Evolutionary conservation across 2,797 vertebrate species (phyloP), one percentile per base, ranked within the genome.

Genomic region (Smutsia gigantea): DNA sequence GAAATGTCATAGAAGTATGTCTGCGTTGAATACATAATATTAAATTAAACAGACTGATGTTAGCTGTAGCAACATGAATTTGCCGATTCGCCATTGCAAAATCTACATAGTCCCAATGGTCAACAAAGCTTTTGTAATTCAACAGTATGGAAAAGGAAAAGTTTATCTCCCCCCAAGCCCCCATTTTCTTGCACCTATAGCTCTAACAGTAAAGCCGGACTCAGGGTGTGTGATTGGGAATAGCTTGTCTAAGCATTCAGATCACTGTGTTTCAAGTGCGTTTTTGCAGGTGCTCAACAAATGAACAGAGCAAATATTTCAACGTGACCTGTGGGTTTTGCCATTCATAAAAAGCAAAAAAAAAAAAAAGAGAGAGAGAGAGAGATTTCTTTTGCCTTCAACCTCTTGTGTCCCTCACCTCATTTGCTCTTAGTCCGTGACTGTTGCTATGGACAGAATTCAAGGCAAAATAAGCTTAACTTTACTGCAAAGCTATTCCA

Each of bases 1-100:
- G 64, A 87, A 90, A 93, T 95, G 18, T 61, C 71, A 87, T 42
- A 39, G n/a, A 57, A 51, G 72, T 90, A 66, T 85, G 93, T 87
- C 25, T 89, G 85, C 88, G 37, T 87, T 74, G 46, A 77, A 61
- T 42, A 87, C 5, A 63, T 53, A 83, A 78, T 93, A 59, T 90
- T 94, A 89, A 84, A 57, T 87, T 78, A 75, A 94, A 64, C 21
- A 49, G 15, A 85, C 51, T 68, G 87, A 23, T 77, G 29, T 49
- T 83, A 93, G 57, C 42, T 64, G 14, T 34, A 81, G 49, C 25
- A 61, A 61, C 2, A 39, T 12, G 57, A 31, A 74, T 94, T 81
- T 81, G 53, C 7, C 49, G 66, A 29, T 71, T 79, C 75, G 59
- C 46, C 49, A 1, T 19, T 49, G 18, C 15, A 90, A 90, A 92